Evolutionary conservation across 2,797 vertebrate genomes (phyloP).

Genomic region (Sandelia bainsii): DNA sequence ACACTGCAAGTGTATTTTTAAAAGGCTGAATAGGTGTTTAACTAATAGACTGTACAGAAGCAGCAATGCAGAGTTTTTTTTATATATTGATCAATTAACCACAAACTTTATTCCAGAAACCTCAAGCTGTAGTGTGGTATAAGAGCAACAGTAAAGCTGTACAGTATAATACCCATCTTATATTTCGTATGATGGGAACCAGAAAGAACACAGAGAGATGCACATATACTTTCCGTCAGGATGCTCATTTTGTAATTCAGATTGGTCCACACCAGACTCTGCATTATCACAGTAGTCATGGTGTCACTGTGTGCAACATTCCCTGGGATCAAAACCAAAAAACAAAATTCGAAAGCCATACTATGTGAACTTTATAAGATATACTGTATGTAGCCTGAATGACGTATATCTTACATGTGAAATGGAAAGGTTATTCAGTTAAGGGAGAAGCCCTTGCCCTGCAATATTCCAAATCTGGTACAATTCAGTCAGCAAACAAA

Average conservation of each 20-base stretch:
- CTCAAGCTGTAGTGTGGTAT: background rate
- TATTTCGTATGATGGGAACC: background rate
- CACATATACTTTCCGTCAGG: background rate
- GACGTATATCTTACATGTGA: background rate
- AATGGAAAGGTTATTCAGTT: conserved; percentile 1
- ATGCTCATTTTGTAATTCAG: conserved; percentile 28
- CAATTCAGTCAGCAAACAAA: background rate
- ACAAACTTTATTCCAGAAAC: background rate
- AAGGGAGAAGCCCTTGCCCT: too few relatives aligned
- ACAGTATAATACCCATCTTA: background rate
- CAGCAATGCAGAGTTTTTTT: conserved; percentile 14
- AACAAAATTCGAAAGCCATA: background rate
- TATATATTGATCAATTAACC: conserved; percentile 20
- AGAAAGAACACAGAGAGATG: background rate
- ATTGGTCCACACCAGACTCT: background rate
- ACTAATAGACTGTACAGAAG: conserved; percentile 32
- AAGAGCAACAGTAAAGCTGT: background rate
- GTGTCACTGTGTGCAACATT: background rate
- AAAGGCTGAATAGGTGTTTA: conserved; percentile 39
- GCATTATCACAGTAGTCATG: background rate
- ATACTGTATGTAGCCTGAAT: too few relatives aligned
- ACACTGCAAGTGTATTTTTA: conserved; percentile 35
- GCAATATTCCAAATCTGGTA: background rate
- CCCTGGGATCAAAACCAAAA: too few relatives aligned
- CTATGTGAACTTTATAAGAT: too few relatives aligned